phyloP scores from a whole-genome alignment of 2,797 vertebrate genomes.

The Syndactyla subalaris region DNA sequence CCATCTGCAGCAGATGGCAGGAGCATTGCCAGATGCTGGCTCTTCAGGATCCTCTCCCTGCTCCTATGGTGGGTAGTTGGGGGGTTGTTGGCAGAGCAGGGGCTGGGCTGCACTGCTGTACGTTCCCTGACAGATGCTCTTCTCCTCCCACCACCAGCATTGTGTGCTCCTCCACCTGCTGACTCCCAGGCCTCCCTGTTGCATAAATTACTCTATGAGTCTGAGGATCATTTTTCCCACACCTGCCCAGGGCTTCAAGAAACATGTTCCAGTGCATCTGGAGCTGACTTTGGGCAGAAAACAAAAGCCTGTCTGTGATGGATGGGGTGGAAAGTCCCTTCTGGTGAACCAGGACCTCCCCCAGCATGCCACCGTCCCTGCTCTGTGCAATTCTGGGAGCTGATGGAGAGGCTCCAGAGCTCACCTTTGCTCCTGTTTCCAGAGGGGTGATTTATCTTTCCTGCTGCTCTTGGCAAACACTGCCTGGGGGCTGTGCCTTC shows the following conservation, averaged over 20 bases:
- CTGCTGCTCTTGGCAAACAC: background rate
- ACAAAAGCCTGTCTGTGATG: background rate
- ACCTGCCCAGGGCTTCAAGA: background rate
- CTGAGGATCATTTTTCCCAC: background rate
- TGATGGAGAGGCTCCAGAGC: background rate
- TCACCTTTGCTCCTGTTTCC: background rate
- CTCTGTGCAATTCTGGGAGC: background rate
- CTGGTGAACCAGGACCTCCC: background rate
- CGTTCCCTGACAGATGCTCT: constrained; percentile 22
- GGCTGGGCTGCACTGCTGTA: background rate
- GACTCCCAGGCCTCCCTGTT: background rate
- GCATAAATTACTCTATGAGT: background rate
- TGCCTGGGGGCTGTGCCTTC: background rate
- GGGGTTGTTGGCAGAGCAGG: constrained; percentile 15
- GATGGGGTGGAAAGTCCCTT: background rate
- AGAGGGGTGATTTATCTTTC: background rate
- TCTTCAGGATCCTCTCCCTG: background rate
- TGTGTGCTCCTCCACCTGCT: background rate
- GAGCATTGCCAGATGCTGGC: constrained; percentile 35
- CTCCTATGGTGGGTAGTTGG: background rate
- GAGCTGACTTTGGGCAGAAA: background rate
- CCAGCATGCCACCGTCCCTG: rapidly evolving
- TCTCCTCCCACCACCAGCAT: background rate
- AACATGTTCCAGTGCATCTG: constrained; percentile 6
- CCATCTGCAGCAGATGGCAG: background rate